Base-by-base conservation (phyloP, 2,113 vertebrate genomes). In the Tichodroma muraria region DNA sequence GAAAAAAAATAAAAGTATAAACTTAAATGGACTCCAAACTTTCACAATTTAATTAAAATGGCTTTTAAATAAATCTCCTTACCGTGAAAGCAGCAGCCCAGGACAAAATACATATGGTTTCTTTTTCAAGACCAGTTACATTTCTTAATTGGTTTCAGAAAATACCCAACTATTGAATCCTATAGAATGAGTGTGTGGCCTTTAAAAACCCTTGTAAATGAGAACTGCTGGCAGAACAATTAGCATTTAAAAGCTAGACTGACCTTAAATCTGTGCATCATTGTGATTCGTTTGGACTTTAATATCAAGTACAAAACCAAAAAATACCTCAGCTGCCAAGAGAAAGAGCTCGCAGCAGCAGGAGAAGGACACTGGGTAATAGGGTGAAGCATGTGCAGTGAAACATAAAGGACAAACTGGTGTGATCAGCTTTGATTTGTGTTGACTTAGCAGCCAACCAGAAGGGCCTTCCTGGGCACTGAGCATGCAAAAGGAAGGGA, bases 171-270 rank as follows among this genome's bases (percentile, higher is more conserved):
- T 94, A 93, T 93, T 97, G 97, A 95, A 82, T 87, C 97, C 98
- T 94, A 98, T 96, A 96, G 97, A 98, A 98, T 85, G 87, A 91
- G 97, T 49, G n/a, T 54, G 37, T 98, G 97, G 97, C 98, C 98
- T 98, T 98, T 98, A 98, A 98, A 95, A 98, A 95, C 91, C 89
- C 96, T 93, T 96, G 96, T 96, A 98, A 98, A 98, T 98, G 97
- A 98, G 98, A 97, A 98, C 95, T 98, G 90, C 98, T 98, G 98
- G 98, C 97, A 98, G 98, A 98, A 98, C 97, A 98, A 98, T 99
- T 98, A 98, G 97, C 98, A 98, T 98, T 98, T 98, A 98, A 97
- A 98, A 98, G 97, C 98, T 95, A 97, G 94, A 96, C 96, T 98
- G 98, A 98, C 98, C 98, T 99, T 98, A 98, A 97, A 97, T 98